Evolutionary conservation across 2,888 invertebrate species (phyloP).

Genomic region (Girardia tigrina): DNA sequence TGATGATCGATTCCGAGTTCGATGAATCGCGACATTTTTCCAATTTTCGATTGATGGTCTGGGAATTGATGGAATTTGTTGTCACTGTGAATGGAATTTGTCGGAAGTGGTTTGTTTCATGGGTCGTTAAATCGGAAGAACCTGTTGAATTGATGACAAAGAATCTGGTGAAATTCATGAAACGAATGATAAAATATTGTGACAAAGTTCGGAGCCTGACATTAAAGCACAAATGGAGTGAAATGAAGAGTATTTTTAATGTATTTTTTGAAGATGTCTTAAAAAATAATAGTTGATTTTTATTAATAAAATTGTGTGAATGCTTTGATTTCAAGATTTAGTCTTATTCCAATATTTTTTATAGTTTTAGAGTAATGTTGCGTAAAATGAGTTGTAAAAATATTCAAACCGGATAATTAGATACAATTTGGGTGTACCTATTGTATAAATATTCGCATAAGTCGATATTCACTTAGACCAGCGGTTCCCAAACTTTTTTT

Average conservation of each 20-base stretch:
- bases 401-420: no score
- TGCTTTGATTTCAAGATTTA: no score
- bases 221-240: neutral
- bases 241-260: neutral
- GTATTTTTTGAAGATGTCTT: neutral
- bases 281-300: no score
- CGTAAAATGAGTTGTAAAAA: no score
- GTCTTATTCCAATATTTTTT: no score
- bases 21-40: neutral
- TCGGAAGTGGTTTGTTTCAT: neutral
- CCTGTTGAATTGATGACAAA: neutral
- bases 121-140: neutral
- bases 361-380: no score
- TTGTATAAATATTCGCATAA: no score
- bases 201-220: neutral
- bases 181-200: neutral
- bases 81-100: neutral
- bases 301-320: no score
- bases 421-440: no score
- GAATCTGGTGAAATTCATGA: neutral
- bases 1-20: neutral
- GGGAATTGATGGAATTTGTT: neutral
- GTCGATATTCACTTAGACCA: no score
- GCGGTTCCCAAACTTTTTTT: no score
- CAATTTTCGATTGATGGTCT: neutral